phyloP scores from a whole-genome alignment of 2,797 vertebrate species.

The Trachops cirrhosus region DNA sequence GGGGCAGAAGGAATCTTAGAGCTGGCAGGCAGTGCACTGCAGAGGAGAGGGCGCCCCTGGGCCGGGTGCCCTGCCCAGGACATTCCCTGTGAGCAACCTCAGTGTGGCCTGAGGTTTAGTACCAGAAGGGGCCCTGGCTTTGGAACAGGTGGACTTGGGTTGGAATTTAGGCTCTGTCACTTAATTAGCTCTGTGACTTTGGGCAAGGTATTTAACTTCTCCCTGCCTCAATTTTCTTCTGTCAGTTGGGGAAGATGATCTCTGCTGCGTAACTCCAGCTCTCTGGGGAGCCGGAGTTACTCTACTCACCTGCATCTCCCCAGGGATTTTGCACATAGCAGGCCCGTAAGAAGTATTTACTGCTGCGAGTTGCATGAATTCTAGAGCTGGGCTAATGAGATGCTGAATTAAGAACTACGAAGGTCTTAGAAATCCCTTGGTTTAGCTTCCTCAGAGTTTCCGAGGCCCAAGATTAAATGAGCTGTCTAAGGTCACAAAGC shows the following conservation, averaged over 20 bases:
- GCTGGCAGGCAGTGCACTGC: background rate
- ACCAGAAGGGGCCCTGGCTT: background rate
- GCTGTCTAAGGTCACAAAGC: background rate
- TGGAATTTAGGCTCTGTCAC: background rate
- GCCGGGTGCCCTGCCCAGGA: no score
- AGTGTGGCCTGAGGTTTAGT: background rate
- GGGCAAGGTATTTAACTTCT: background rate
- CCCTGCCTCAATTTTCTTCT: background rate
- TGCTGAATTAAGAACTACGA: background rate
- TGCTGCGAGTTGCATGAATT: background rate
- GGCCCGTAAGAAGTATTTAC: background rate
- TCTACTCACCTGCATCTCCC: background rate
- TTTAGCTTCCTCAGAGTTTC: background rate
- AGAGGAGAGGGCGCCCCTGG: background rate
- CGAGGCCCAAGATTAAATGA: background rate
- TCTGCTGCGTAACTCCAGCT: background rate
- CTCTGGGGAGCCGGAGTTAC: background rate
- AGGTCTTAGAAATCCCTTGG: background rate
- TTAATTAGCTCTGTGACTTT: background rate
- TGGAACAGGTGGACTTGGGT: background rate
- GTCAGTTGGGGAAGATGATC: background rate
- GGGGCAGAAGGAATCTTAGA: background rate
- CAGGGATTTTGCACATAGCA: background rate
- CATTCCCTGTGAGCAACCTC: rapidly evolving
- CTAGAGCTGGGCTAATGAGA: background rate